These are phyloP conservation scores for Melinaea marsaeus DNA, from an alignment of 2,888 invertebrate species.

Conservation along the genomic window DNA sequence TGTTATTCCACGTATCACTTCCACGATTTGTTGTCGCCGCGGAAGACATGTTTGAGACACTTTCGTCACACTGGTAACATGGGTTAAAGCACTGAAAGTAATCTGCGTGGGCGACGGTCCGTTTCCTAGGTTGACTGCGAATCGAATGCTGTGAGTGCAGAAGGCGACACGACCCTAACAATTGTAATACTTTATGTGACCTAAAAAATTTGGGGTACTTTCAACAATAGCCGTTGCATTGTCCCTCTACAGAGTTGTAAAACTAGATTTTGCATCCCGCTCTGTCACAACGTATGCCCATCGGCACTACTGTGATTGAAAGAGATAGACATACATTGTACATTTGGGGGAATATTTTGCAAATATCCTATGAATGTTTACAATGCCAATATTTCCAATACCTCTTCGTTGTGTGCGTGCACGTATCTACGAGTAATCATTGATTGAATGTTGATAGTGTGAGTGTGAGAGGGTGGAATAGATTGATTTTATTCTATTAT, in stretches of 20 bases:
- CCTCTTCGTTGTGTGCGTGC: slow-evolving; percentile 42
- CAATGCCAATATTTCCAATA: slow-evolving; percentile 75
- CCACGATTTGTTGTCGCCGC: slow-evolving; percentile 59
- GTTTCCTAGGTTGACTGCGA: slow-evolving; percentile 66
- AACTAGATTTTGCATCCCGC: slow-evolving; percentile 54
- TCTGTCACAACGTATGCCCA: slow-evolving; percentile 40
- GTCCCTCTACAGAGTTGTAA: slow-evolving; percentile 71
- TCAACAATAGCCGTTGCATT: slow-evolving; percentile 74
- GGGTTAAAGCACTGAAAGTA: slow-evolving; percentile 42
- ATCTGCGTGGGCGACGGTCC: slow-evolving; percentile 65
- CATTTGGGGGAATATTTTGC: slow-evolving; percentile 63
- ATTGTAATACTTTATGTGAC: slow-evolving; percentile 76
- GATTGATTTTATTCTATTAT: slow-evolving; percentile 77
- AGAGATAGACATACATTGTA: slow-evolving; percentile 48
- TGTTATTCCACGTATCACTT: slow-evolving; percentile 68
- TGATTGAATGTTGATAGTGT: slow-evolving; percentile 57
- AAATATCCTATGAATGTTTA: slow-evolving; percentile 73
- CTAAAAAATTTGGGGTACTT: slow-evolving; percentile 77
- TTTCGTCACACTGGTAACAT: slow-evolving; percentile 44
- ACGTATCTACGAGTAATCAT: slow-evolving; percentile 54
- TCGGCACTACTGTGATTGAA: slow-evolving; percentile 39
- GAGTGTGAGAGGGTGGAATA: slow-evolving; percentile 69
- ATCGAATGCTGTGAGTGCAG: slow-evolving; percentile 71
- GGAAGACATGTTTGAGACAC: slow-evolving; percentile 51
- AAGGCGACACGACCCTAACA: slow-evolving; percentile 70